Evolutionary conservation across 2,888 invertebrate species (phyloP), one percentile per base, ranked within the genome.

Genomic region (Dasysyrphus tricinctus): DNA sequence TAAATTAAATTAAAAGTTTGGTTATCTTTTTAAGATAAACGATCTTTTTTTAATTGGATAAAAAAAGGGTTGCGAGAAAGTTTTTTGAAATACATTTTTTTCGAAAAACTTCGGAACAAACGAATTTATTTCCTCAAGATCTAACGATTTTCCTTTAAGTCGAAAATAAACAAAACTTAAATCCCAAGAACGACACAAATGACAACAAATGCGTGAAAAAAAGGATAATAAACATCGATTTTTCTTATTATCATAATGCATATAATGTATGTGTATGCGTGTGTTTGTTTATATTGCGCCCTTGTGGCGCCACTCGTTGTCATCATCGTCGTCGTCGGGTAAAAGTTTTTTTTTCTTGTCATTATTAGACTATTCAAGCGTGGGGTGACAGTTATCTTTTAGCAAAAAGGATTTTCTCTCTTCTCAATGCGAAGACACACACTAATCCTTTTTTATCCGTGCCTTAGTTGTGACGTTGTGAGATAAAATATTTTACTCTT

Each of bases 181-280:
- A 54, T 39, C n/a, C 51, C 24, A 42, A 29, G 24, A 34, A 65
- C 42, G 8, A 44, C 42, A 76, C 12, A 39, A 72, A 47, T 63
- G 57, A 75, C 70, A 83, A 75, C 39, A 73, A 49, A 32, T 54
- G 24, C n/a, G 19, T 24, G 24, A 3, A 57, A 65, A n/a, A 29
- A 70, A 44, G 61, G 39, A 79, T 61, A 79, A 54, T 42, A 39
- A 2, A 80, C 63, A 85, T 85, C 85, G 85, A 85, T 85, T 81
- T 81, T 78, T 34, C 34, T 49, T 67, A 47, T 47, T 47, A 47
- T 63, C n/a, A 37, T 57, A 39, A 24, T 14, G 42, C 14, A 14
- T 42, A 24, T 8, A 34, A 24, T 24, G 3, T 32, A 19, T 16
- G 16, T 65, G 44, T 72, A 29, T 57, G 54, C 67, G 74, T 77